These are phyloP conservation scores for Phrynosoma blainvillii DNA, from an alignment of 2,113 vertebrate genomes.

Conservation along the genomic window DNA sequence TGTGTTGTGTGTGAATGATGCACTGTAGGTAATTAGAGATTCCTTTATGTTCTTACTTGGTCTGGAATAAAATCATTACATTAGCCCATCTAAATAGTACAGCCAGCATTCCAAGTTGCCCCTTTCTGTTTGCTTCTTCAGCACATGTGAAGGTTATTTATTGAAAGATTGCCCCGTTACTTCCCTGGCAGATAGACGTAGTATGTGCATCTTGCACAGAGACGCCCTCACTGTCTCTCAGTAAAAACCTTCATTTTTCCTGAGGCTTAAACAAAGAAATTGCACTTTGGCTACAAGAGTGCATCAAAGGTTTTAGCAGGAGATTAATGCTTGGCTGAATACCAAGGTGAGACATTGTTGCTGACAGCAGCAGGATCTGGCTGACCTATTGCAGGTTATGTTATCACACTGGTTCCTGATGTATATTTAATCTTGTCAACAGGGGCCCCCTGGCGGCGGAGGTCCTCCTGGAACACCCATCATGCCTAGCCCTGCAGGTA, in stretches of 20 bases:
- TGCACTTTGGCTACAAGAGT: background rate
- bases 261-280: slow-evolving; percentile 27
- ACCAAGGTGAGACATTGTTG: background rate
- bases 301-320: slow-evolving; percentile 19
- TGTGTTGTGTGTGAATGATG: background rate
- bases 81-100: background rate
- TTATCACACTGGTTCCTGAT: slow-evolving; percentile 30
- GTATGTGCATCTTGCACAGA: background rate
- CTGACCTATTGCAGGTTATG: slow-evolving; percentile 7
- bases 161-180: background rate
- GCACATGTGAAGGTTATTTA: background rate
- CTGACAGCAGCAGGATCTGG: slow-evolving; percentile 12
- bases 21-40: background rate
- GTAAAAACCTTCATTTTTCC: slow-evolving; percentile 32
- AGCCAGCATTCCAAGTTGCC: background rate
- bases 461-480: slow-evolving; percentile 98
- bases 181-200: background rate
- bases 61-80: background rate
- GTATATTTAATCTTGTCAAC: slow-evolving; percentile 38
- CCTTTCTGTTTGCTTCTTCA: background rate
- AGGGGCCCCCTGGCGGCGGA: slow-evolving; percentile 96
- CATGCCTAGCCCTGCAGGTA: slow-evolving; percentile 99
- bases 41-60: background rate
- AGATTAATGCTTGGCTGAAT: slow-evolving; percentile 17
- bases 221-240: background rate